A percentile compares a stretch with the other conserved stretches of the same genome.
Evolutionary conservation across 2,113 vertebrate genomes (phyloP).

Genomic region (Laticauda colubrina): DNA sequence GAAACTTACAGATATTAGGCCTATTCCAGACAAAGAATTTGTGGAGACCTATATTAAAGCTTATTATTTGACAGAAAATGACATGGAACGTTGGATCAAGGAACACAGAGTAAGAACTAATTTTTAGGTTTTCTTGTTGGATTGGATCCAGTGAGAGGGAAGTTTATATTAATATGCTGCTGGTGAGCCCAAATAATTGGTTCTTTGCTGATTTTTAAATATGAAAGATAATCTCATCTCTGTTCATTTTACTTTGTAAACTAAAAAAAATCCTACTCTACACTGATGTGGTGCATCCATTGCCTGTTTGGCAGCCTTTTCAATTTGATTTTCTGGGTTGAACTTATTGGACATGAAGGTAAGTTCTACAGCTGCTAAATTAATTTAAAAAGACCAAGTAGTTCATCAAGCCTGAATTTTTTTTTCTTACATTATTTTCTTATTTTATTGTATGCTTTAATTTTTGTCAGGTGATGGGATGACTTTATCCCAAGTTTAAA

Average conservation of each 20-base stretch:
- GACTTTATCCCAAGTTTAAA: neutral
- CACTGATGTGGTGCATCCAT: neutral
- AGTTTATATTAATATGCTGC: neutral
- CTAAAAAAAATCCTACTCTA: neutral
- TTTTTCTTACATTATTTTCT: too few species aligned
- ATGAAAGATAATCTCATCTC: neutral
- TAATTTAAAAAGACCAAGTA: too few species aligned
- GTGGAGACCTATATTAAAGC: slow-evolving; percentile 99
- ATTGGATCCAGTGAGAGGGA: neutral
- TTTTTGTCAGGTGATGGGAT: neutral
- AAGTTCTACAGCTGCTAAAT: neutral
- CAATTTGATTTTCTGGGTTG: neutral
- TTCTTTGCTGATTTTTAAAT: neutral
- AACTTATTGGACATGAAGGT: neutral
- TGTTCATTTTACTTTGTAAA: neutral
- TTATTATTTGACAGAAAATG: slow-evolving; percentile 96
- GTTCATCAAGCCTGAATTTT: too few species aligned
- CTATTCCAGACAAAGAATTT: slow-evolving; percentile 98
- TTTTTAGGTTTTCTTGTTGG: slow-evolving; percentile 9
- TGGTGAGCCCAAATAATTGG: neutral
- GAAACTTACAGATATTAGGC: slow-evolving; percentile 94
- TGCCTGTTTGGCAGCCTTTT: neutral
- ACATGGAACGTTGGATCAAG: slow-evolving; percentile 98
- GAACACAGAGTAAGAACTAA: slow-evolving; percentile 86
- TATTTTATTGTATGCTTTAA: neutral